Evolutionary conservation across 2,888 invertebrate genomes (phyloP), one percentile per base, ranked within the genome.

Genomic region (Rutpela maculata): DNA sequence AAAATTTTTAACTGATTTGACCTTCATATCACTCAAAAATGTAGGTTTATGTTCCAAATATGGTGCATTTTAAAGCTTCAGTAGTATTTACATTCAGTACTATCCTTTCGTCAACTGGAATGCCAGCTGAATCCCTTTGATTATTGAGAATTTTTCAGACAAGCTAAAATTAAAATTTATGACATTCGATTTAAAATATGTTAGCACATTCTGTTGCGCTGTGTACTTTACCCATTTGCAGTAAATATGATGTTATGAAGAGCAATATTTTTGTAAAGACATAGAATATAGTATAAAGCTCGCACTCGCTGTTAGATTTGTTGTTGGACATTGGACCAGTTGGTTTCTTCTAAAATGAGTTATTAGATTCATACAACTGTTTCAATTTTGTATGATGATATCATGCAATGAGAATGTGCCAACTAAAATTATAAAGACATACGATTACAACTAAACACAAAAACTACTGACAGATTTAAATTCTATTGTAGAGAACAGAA

Each of bases 371-470:
- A n/a, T 50, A 15, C 31, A 15, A n/a, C 50, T 7, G 7, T 50
- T 50, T 50, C n/a, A n/a, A 15, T 50, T 50, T n/a, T 4, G 50
- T n/a, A n/a, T n/a, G 50, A 50, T 50, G 50, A 50, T n/a, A 12
- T 50, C 50, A 50, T 50, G 50, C n/a, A 12, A 50, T n/a, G 50
- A n/a, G n/a, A 50, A 50, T 50, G 50, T n/a, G 50, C 50, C n/a
- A 50, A n/a, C 50, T 15, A 15, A 5, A 50, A 17, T 15, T 50
- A 50, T 35, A 50, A 50, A 43, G 43, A 12, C 43, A 1, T 1
- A 15, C 15, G 12, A 15, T 43, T 15, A 12, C 43, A 12, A 43
- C 43, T 12, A 15, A 43, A 38, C 11, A 7, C 43, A 15, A 15
- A 43, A 12, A 7, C 43, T 43, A 12, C 1, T 5, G 43, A 15